Evolutionary conservation across 2,888 invertebrate species (phyloP).

Genomic region (Pyrochroa serraticornis): DNA sequence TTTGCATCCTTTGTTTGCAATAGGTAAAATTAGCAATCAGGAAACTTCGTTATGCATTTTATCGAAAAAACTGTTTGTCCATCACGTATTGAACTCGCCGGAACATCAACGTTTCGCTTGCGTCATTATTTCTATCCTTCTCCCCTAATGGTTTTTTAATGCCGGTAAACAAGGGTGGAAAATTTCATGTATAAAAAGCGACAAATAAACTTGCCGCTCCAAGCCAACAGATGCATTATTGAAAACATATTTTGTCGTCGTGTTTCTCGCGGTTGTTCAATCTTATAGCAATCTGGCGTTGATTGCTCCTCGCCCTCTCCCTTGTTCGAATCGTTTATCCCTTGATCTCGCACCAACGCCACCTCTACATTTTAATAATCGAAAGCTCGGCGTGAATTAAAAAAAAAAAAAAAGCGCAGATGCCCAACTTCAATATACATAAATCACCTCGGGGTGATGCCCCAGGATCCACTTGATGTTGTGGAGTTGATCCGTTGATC

Average conservation of each 20-base stretch:
- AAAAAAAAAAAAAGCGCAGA: not conserved
- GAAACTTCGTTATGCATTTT: too few relatives aligned
- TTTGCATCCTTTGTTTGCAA: too few relatives aligned
- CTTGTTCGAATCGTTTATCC: slow-evolving; percentile 17
- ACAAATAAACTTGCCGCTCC: slow-evolving; percentile 46
- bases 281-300: slow-evolving; percentile 52
- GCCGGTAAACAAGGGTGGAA: slow-evolving; percentile 19
- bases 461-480: slow-evolving; percentile 10
- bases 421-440: slow-evolving; percentile 13
- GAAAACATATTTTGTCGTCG: slow-evolving; percentile 53
- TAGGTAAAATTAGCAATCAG: too few relatives aligned
- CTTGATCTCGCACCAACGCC: slow-evolving; percentile 14
- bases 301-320: slow-evolving; percentile 46
- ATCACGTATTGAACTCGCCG: too few relatives aligned
- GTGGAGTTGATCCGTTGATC: slow-evolving; percentile 27
- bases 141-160: slow-evolving; percentile 36
- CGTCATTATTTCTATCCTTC: slow-evolving; percentile 1
- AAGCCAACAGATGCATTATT: slow-evolving; percentile 51
- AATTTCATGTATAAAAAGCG: slow-evolving; percentile 42
- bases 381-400: too few relatives aligned
- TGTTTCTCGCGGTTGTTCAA: slow-evolving; percentile 49
- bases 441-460: slow-evolving; percentile 14
- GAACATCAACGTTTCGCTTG: not conserved
- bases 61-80: too few relatives aligned
- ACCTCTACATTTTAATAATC: slow-evolving; percentile 13